Base-by-base conservation (phyloP, 2,797 vertebrate species). In the Micromesistius poutassou region DNA sequence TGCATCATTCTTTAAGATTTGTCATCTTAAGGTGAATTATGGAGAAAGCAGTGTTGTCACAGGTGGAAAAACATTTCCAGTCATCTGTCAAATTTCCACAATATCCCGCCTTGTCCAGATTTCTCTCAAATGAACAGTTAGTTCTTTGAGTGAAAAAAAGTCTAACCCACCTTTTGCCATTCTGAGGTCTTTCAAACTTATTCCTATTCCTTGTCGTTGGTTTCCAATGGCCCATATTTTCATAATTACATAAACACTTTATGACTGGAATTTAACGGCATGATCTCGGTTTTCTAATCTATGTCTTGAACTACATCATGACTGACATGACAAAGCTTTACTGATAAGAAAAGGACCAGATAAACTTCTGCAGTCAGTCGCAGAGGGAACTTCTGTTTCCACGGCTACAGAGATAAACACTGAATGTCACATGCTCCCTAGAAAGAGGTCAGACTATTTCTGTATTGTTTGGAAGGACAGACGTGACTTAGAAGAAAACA, bases 371-470 rank as follows among this genome's bases (percentile, higher is more conserved):
- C 10, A 10, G 2, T 68, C 25, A 28, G 62, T 68, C 62, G 10
- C 62, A 28, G 62, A 62, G 55, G 55, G 30, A 30, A 33, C 30
- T 71, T 82, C 74, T 77, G 30, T 70, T 80, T 75, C 78, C 46
- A 76, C 16, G 5, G 71, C 77, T 30, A 77, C 89, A 85, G 89
- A 84, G 40, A 76, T 78, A 89, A 93, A 89, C 87, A 90, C 70
- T 46, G 74, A 79, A 77, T 70, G 74, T 82, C 75, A 74, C 22
- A 79, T 82, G 81, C 80, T 72, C 73, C 79, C 74, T 31, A 81
- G 76, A 7, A 84, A 83, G 82, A 82, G 81, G 87, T 83, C 82
- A 86, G 73, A 55, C 83, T 91, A 89, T 94, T 92, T 91, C 72
- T 86, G 88, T 5, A 42, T 77, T 92, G 91, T 93, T 92, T 89